Percentiles rank a stretch among this genome's conserved stretches.
Evolutionary conservation across 2,113 vertebrate genomes (phyloP).

Genomic region (Oreochromis spilurus): DNA sequence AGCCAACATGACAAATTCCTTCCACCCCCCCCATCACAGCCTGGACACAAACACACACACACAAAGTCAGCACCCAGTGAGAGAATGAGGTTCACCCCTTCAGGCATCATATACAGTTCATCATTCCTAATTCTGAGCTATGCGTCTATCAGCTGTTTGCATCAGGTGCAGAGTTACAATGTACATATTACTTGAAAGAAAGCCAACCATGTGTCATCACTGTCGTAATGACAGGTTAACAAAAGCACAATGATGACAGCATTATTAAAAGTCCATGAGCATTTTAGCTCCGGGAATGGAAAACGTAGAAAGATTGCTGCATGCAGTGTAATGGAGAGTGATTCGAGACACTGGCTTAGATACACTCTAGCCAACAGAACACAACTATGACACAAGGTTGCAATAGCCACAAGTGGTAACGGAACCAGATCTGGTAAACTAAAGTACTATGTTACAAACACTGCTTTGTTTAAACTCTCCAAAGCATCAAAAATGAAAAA

Average conservation of each 20-base stretch:
- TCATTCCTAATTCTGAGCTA: background rate
- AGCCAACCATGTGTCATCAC: background rate
- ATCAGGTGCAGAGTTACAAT: background rate
- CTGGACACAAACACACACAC: background rate
- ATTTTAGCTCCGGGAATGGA: background rate
- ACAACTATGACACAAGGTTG: background rate
- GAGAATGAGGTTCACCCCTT: background rate
- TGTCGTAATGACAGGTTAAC: background rate
- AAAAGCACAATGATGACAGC: background rate
- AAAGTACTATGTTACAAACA: background rate
- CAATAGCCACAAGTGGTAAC: background rate
- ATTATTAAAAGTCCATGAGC: background rate
- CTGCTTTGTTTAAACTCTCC: background rate
- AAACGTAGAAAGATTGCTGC: background rate
- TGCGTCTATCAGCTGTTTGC: background rate
- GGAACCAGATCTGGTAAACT: background rate
- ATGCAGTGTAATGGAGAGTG: background rate
- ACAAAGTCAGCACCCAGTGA: background rate
- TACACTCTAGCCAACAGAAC: background rate
- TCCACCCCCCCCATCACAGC: slow-evolving; percentile 11
- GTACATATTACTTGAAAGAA: background rate
- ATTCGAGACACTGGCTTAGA: background rate
- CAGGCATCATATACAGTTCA: background rate
- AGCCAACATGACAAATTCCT: slow-evolving; percentile 61
- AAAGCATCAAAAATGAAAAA: background rate